phyloP scores from a whole-genome alignment of 92 coral and sea anemone genomes.

The Phenganax marumi region DNA sequence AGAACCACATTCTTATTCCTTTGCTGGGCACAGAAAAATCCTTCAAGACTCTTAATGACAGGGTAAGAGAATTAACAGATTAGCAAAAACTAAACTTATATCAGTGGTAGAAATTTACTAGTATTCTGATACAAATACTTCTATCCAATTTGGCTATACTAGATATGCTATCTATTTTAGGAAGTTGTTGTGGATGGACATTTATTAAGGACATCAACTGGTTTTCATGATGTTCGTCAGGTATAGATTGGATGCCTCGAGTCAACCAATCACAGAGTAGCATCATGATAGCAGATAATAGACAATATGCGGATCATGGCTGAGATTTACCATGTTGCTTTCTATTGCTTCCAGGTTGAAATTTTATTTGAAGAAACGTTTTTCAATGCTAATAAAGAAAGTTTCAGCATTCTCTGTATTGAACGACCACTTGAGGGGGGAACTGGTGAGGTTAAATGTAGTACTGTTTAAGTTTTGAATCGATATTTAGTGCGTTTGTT shows the following conservation, averaged over 20 bases:
- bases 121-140: not conserved
- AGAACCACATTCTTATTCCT: slow-evolving; percentile 75
- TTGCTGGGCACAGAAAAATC: slow-evolving; percentile 52
- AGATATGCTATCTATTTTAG: slow-evolving; percentile 46
- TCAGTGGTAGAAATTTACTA: not conserved
- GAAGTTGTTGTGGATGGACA: slow-evolving; percentile 90
- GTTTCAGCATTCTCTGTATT: slow-evolving; percentile 86
- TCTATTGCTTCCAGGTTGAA: slow-evolving; percentile 63
- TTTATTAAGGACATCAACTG: slow-evolving; percentile 85
- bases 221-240: slow-evolving; percentile 93
- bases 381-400: slow-evolving; percentile 76
- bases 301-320: not conserved
- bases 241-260: slow-evolving; percentile 42
- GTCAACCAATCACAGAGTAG: not conserved
- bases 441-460: slow-evolving; percentile 58
- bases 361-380: slow-evolving; percentile 94
- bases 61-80: slow-evolving; percentile 45
- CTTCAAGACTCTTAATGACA: slow-evolving; percentile 72
- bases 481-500: not conserved
- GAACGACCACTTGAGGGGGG: slow-evolving; percentile 98
- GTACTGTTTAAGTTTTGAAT: not conserved
- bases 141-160: not conserved
- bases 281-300: not conserved
- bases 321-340: not conserved
- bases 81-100: not conserved